Conservation (phyloP, 23 tunicate species). For the Diplosoma virens region DNA sequence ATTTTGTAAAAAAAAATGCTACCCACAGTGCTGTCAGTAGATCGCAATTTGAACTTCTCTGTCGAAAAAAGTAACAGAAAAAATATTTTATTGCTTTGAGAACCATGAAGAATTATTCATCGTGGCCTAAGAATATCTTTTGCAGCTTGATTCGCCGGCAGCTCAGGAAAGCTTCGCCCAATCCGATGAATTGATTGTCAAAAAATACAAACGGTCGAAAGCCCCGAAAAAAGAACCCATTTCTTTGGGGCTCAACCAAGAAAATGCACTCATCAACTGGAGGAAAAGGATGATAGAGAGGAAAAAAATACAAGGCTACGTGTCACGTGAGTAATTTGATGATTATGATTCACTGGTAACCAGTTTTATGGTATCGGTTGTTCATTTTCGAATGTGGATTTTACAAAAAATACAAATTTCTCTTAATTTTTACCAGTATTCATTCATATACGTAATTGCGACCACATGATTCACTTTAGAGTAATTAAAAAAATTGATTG, state of each 20-base stretch:
- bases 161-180: slow-evolving; percentile 14
- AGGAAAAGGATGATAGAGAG: slow-evolving; percentile 66
- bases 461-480: no score
- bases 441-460: no score
- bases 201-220: slow-evolving; percentile 32
- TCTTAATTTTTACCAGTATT: no score
- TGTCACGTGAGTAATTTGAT: slow-evolving; percentile 51
- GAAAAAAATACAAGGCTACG: slow-evolving; percentile 80
- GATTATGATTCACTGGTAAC: not conserved
- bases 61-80: no score
- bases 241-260: slow-evolving; percentile 61
- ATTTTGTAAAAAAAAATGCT: no score
- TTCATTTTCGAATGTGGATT: not conserved
- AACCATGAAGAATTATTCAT: no score
- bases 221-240: slow-evolving; percentile 2
- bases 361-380: not conserved
- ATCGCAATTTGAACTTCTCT: no score
- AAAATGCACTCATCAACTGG: slow-evolving; percentile 91
- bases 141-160: slow-evolving; percentile 66
- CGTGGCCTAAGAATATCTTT: no score
- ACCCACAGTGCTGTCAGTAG: no score
- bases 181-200: slow-evolving; percentile 9
- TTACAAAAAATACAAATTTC: no score
- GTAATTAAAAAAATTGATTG: no score
- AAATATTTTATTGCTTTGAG: no score